Evolutionary conservation across 2,113 vertebrate species (phyloP).

Genomic region (Oryzias javanicus): DNA sequence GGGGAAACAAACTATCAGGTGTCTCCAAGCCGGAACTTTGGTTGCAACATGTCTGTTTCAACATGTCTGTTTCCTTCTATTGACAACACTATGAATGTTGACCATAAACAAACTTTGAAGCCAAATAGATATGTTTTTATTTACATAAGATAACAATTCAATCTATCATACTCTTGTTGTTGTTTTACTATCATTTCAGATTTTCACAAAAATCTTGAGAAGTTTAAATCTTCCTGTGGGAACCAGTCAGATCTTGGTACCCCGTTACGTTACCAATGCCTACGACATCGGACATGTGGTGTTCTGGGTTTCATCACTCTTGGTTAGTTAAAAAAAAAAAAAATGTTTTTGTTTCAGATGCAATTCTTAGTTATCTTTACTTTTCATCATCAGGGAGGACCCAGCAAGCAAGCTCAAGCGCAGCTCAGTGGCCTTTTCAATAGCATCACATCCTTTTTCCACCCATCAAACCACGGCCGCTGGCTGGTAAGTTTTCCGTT

Average conservation of each 20-base stretch:
- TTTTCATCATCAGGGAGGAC: slow-evolving; percentile 84
- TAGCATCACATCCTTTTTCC: slow-evolving; percentile 95
- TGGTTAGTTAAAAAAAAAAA: slow-evolving; percentile 78
- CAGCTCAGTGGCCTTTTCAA: slow-evolving; percentile 94
- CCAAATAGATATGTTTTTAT: not conserved
- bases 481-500: slow-evolving; percentile 87
- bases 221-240: slow-evolving; percentile 97
- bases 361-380: not conserved
- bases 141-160: not conserved
- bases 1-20: slow-evolving; percentile 57
- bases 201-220: slow-evolving; percentile 95
- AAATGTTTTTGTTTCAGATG: not conserved
- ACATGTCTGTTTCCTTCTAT: slow-evolving; percentile 18
- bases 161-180: not conserved
- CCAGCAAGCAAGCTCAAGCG: slow-evolving; percentile 91
- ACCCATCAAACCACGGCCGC: slow-evolving; percentile 95
- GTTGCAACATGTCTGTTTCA: slow-evolving; percentile 20
- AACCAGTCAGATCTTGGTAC: slow-evolving; percentile 92
- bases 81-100: not conserved
- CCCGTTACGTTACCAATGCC: slow-evolving; percentile 89
- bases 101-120: slow-evolving; percentile 1
- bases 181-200: slow-evolving; percentile 72
- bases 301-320: slow-evolving; percentile 95
- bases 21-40: slow-evolving; percentile 33
- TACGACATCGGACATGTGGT: slow-evolving; percentile 96